Evolutionary conservation across 92 coral and sea anemone species (phyloP), one percentile per base, ranked within the genome.

Genomic region (Scolanthus callimorphus): DNA sequence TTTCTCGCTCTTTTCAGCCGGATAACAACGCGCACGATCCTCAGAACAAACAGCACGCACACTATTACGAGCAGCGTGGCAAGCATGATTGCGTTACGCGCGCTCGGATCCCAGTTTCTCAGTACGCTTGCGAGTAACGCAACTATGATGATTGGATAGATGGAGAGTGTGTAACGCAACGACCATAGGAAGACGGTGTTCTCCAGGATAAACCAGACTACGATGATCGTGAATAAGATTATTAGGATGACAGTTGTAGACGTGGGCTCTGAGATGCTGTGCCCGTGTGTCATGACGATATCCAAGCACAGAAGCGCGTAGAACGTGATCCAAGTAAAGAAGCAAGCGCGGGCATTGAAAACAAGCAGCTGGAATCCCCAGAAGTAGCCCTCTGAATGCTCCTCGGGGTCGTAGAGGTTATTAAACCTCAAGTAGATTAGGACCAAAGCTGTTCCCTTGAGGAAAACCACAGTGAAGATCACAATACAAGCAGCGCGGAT

Each of bases 341-440:
- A 26, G 9, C 64, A 52, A 1, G 65, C 75, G 8, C 55, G 44
- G 17, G 56, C 63, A 20, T 68, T 68, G 26, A 56, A 68, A 1
- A 57, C 53, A 6, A 68, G 75, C 3, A 68, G 9, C 52, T 68
- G 75, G 20, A 68, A 68, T 27, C 56, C 64, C 75, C 65, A 68
- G 49, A 68, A 68, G 31, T 68, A 59, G 17, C 63, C 13, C 27
- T 38, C 13, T 22, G 49, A 25, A 9, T 68, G 75, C 24, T 57
- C 62, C 30, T 57, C 75, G 44, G 39, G 37, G 23, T 68, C 65
- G 75, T 56, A 68, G 17, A 27, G 22, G 2, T 57, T 4, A 4
- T 55, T 53, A 28, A 68, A 68, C 29, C 27, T 43, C 9, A 55
- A 56, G 27, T 68, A 57, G 55, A 30, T 51, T 37, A 68, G 65